Percentiles rank a stretch among this genome's conserved stretches.
Conservation (phyloP, 1,140 invertebrate species). For the Apis florea region DNA sequence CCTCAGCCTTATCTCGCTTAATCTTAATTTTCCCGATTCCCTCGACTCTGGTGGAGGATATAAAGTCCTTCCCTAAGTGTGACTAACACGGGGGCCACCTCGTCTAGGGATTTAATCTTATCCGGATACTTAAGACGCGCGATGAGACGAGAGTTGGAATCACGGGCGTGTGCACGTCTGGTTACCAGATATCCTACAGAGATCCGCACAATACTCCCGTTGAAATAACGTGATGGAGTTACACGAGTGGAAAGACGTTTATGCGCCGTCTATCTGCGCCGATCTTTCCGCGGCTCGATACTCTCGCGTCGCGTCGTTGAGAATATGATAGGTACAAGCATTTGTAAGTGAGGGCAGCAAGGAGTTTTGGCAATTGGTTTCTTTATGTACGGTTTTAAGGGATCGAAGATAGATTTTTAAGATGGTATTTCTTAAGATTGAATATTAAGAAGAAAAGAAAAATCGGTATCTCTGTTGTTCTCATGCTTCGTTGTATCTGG, state of each 20-base stretch:
- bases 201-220: not conserved
- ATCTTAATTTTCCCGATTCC: slow-evolving; percentile 73
- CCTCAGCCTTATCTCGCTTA: slow-evolving; percentile 63
- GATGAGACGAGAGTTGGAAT: slow-evolving; percentile 57
- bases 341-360: too few species aligned
- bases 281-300: not conserved
- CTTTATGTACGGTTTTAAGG: too few species aligned
- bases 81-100: slow-evolving; percentile 59
- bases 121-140: slow-evolving; percentile 56
- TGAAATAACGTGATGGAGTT: slow-evolving; percentile 13
- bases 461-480: not conserved
- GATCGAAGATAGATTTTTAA: too few species aligned
- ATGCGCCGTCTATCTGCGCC: not conserved
- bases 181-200: not conserved
- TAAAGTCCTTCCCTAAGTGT: slow-evolving; percentile 67
- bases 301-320: not conserved
- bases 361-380: too few species aligned
- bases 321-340: not conserved
- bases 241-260: not conserved
- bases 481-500: too few species aligned
- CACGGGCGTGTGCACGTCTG: slow-evolving; percentile 10
- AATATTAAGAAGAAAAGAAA: too few species aligned
- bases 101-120: slow-evolving; percentile 64
- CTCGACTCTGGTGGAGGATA: slow-evolving; percentile 58
- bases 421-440: too few species aligned